Conservation (phyloP, 2,113 vertebrate species). For the Vidua macroura region DNA sequence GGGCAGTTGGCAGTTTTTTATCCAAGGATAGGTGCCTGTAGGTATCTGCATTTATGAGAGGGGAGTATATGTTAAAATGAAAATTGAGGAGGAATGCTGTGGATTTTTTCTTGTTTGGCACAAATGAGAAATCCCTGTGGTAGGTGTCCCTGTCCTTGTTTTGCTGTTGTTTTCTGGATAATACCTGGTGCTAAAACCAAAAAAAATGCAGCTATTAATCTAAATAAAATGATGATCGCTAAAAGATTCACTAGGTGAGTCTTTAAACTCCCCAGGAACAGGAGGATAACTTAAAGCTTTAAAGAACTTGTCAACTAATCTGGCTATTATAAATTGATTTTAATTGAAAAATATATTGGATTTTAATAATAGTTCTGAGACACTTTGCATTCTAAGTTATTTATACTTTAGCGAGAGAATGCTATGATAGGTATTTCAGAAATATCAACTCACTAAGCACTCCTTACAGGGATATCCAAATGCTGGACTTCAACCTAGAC, state of each 20-base stretch:
- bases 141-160: background rate
- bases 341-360: background rate
- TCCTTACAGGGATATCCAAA: background rate
- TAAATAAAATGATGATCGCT: background rate
- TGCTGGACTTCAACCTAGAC: background rate
- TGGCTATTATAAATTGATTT: background rate
- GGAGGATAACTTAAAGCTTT: background rate
- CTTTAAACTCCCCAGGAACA: background rate
- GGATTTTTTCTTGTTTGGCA: background rate
- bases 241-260: background rate
- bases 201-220: background rate
- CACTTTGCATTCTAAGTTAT: background rate
- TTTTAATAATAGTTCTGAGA: background rate
- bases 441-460: rapidly evolving
- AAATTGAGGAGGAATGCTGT: background rate
- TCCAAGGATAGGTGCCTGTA: background rate
- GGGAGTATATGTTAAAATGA: background rate
- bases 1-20: background rate
- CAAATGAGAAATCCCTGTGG: background rate
- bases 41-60: background rate
- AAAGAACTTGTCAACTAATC: background rate
- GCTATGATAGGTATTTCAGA: background rate
- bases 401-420: background rate
- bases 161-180: background rate
- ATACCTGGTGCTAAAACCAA: background rate